Evolutionary conservation across 2,797 vertebrate species (phyloP), one percentile per base, ranked within the genome.

Genomic region (Caiman crocodilus): DNA sequence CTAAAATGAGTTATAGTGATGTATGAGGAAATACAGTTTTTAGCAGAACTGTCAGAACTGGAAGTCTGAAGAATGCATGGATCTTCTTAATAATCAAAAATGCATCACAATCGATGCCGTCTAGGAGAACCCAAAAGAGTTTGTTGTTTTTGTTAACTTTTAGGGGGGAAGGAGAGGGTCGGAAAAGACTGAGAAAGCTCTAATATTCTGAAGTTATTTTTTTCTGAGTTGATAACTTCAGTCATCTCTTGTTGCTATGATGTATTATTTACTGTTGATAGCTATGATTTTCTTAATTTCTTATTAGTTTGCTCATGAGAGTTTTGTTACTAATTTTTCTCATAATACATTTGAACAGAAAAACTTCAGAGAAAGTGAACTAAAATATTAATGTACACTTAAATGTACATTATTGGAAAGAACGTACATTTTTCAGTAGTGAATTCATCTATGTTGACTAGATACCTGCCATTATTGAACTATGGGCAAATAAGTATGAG

Each of bases 1-100:
- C 91, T 95, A 90, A 76, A 74, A 91, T 90, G 91, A 85, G 85
- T 95, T 94, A 77, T 15, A 84, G 82, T 91, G 82, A 84, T 83
- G 8, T 85, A 63, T 80, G 89, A 78, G 79, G 55, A 74, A 90
- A 81, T 88, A 50, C 14, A 81, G 83, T 87, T 83, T 85, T 95
- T 87, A 93, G 88, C 92, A 94, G 55, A 88, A 56, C 69, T 93
- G 78, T 92, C 64, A 75, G 88, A 94, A 64, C 28, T 79, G 30
- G 79, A 88, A 79, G 79, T 82, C 0, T 0, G 55, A 81, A 84
- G 63, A 92, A 90, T 56, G 4, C 65, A 64, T 56, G 32, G 63
- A 80, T 84, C 64, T n/a, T 90, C 85, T 94, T 58, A 84, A 90
- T 23, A 84, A 50, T 28, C 32, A 79, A 85, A 79, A 65, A 59